Conservation (phyloP, 2,113 vertebrate species). For the Neolamprologus caudopunctatus region DNA sequence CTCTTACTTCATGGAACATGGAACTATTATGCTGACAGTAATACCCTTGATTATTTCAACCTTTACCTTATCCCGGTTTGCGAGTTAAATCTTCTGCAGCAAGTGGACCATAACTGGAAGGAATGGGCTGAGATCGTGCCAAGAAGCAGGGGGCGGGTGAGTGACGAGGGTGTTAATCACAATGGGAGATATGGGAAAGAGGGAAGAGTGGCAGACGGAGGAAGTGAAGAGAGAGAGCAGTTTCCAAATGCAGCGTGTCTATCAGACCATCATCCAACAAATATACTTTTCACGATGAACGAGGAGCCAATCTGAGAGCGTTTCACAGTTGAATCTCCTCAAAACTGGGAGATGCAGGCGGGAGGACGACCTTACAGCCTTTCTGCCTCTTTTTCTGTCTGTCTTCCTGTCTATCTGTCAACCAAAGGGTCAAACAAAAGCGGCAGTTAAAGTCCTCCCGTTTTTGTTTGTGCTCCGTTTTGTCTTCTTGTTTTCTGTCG, state of each 20-base stretch:
- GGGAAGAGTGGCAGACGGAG: background rate
- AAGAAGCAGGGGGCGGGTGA: background rate
- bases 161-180: background rate
- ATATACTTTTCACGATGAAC: background rate
- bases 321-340: background rate
- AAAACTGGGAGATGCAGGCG: background rate
- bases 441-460: background rate
- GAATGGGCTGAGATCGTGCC: slow-evolving; percentile 50
- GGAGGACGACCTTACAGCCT: background rate
- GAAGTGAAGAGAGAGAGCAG: background rate
- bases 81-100: slow-evolving; percentile 18
- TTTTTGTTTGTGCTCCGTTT: background rate
- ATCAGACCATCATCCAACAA: background rate
- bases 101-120: slow-evolving; percentile 37
- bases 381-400: background rate
- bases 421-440: background rate
- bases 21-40: background rate
- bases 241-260: background rate
- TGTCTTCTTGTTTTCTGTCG: background rate
- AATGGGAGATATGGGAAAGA: background rate
- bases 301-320: background rate
- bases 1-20: background rate
- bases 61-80: background rate
- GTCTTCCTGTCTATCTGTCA: background rate
- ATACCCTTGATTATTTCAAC: background rate